Evolutionary conservation across 2,797 vertebrate species (phyloP), one percentile per base, ranked within the genome.

Genomic region (Mus spretus): DNA sequence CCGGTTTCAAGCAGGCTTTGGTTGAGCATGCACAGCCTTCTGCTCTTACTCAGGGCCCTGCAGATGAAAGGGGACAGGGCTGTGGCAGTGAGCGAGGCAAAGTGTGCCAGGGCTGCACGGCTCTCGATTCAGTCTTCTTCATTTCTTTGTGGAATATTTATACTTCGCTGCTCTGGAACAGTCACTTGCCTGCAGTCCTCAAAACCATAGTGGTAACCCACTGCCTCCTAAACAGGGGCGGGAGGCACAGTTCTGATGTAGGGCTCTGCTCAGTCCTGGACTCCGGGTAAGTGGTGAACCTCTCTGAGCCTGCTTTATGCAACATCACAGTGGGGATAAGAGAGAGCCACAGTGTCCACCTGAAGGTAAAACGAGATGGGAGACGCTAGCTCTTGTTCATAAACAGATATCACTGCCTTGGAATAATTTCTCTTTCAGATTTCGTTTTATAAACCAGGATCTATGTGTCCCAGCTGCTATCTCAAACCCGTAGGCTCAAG

Each of bases 311-410:
- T 4, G 61, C 44, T 55, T 79, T 82, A 79, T 34, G 34, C 2
- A 40, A 59, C 34, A 17, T 20, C 77, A 74, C 93, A 57, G 63
- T 6, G 37, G 83, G 53, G 83, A 28, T 53, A 44, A 89, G 67
- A 93, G 85, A 40, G 88, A 77, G 28, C 80, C 31, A 57, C 0
- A 50, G 24, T 89, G 44, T 61, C 65, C 40, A 34, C 6, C 6
- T 75, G 72, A 96, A 44, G n/a, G n/a, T 74, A 80, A 93, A 47
- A 65, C 61, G 57, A 94, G 55, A 37, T 37, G 28, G 75, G 89
- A 91, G 72, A 88, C 44, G 50, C 67, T 80, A 65, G 93, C 28
- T 31, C 40, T 31, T 2, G 5, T 67, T 74, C 79, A 94, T 55
- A 82, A 91, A 80, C 77, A 72, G 81, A 89, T 77, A 14, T 26